Evolutionary conservation across 2,888 invertebrate genomes (phyloP), one percentile per base, ranked within the genome.

Genomic region (Oscheius onirici): DNA sequence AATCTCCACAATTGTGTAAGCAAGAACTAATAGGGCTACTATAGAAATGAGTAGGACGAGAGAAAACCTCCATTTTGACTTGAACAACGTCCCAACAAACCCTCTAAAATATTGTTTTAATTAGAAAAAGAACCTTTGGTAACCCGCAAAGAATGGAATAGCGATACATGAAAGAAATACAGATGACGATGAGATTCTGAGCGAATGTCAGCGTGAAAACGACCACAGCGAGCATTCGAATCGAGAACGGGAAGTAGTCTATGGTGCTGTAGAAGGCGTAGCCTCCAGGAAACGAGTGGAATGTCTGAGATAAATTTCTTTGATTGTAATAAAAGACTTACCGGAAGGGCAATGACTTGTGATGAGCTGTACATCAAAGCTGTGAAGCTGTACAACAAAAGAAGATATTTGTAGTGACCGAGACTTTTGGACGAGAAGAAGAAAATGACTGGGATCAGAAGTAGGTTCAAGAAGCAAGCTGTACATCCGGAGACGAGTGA

Each of bases 141-240:
- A 17, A 52, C 52, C 24, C 13, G 24, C 52, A 52, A 6, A 52
- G 24, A 52, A 52, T 52, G 5, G 20, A 22, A 13, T 24, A 24
- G 20, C 52, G 52, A 13, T 52, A 52, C n/a, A 52, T 52, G 24
- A 52, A 52, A 20, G 52, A 52, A 24, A 52, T 52, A 52, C 17
- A 52, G 24, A 52, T 24, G 24, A 24, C 22, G 22, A 52, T 22
- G 17, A 15, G 22, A 22, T 52, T 52, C 13, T 13, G 22, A 13
- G 22, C 24, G 24, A 22, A 52, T 20, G 20, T 20, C 13, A 22
- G 20, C n/a, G 22, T 15, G 52, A 52, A 52, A 3, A 52, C 13
- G 6, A 52, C 13, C 24, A 52, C 13, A 22, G 24, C 3, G 3
- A 24, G 0, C 22, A 52, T 24, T 13, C 22, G n/a, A 22, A 52